Evolutionary conservation across 2,113 vertebrate genomes (phyloP), one percentile per base, ranked within the genome.

Genomic region (Todiramphus chloris): DNA sequence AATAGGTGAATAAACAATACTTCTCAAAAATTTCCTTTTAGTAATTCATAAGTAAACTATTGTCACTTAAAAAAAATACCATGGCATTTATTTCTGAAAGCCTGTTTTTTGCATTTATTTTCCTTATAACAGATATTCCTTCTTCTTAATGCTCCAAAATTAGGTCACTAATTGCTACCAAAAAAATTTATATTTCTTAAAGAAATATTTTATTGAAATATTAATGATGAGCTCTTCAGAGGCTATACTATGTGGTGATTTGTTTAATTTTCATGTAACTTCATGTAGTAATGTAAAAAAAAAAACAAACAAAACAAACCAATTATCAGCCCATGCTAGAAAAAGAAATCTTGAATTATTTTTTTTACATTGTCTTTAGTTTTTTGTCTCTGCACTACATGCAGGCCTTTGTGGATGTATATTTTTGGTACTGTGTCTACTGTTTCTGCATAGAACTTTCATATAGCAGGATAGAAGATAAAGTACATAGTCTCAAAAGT

Each of bases 11-110:
- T 43, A n/a, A 82, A 41, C 2, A 41, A 39, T 14, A n/a, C 5
- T 74, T 69, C 21, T 80, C n/a, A 58, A 69, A 64, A 51, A 51
- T n/a, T 84, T 21, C 6, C 9, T 8, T 37, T 73, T 43, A 11
- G 5, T 28, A 56, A 60, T 10, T 16, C 28, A 9, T 41, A 68
- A 58, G 37, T 16, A 63, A 39, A 0, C 0, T 0, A 1, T 41
- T 87, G 63, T 88, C 24, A 31, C 16, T 50, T 50, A 55, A 80
- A 83, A 80, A 62, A 60, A 53, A 55, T 12, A 15, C 1, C 4
- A 21, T 10, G 41, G 3, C 8, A 2, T 33, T 60, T 72, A 53
- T 63, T 55, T 85, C 13, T 94, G 55, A 84, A 60, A 60, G 7
- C 1, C 27, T 70, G 66, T 56, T 51, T 28, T 14, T 87, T 56